Base-by-base conservation (phyloP, 1,140 invertebrate genomes). In the Drosophila willistoni region DNA sequence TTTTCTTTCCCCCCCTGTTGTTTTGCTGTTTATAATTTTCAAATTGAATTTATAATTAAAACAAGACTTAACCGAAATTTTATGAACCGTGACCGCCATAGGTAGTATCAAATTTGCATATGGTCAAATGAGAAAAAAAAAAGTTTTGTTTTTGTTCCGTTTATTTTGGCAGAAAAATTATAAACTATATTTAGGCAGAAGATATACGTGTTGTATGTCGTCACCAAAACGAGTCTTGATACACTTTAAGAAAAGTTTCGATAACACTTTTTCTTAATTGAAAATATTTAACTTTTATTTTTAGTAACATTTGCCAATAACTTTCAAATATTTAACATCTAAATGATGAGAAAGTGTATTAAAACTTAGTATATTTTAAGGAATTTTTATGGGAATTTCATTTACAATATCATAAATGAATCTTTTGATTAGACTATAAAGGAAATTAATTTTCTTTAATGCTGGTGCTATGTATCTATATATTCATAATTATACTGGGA, bases 61-160 rank as follows among this genome's bases (percentile, higher is more conserved):
- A 70, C 29, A 54, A 13, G 17, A 63, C 67, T 65, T 62, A 76
- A 76, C 64, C 36, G 57, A 68, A 64, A 76, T 55, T 87, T 79
- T 79, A 86, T 71, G 72, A 83, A 42, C 72, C 83, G 76, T 83
- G 83, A 79, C 79, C 72, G 79, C 14, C 79, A 68, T 33, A 29
- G 10, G 36, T 39, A 74, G 70, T 79, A 67, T 41, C 34, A 33
- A 57, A 75, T 68, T 71, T 69, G 62, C 57, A 71, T 41, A 59
- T 68, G 33, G 39, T 64, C 47, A 33, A 17, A 44, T 61, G 61
- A 22, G 2, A 69, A 39, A 47, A 47, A 7, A 19, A 69, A 39
- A 47, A 47, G 9, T 12, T 19, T 44, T 47, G 14, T 51, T 47
- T 17, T 22, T 51, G 3, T 51, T 47, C 5, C n/a, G n/a, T 44